Evolutionary conservation across 2,888 invertebrate genomes (phyloP).

Genomic region (Epinotia ramella): DNA sequence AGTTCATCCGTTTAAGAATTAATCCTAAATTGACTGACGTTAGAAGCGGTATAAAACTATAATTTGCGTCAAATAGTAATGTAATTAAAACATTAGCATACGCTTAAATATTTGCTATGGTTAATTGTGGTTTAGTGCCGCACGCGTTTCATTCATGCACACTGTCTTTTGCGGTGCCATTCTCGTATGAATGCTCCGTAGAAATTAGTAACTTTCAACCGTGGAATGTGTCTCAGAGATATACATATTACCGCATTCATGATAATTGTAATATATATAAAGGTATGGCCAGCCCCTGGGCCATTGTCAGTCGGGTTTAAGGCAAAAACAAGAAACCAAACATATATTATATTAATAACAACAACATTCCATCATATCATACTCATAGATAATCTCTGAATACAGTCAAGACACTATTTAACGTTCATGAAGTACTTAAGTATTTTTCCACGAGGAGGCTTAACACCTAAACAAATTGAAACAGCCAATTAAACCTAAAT

Average conservation of each 20-base stretch:
- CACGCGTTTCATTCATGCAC: constrained; percentile 18
- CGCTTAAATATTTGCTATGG: constrained; percentile 4
- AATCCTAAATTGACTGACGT: background rate
- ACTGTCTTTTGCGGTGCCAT: background rate
- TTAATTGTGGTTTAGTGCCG: background rate
- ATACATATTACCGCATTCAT: background rate
- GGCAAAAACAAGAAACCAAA: background rate
- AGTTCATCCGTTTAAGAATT: background rate
- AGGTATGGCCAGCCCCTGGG: background rate
- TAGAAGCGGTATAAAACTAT: background rate
- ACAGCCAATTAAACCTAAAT: background rate
- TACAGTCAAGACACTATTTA: no score
- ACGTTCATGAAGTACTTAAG: no score
- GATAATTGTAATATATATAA: background rate
- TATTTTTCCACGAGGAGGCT: background rate
- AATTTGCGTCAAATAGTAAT: constrained; percentile 8
- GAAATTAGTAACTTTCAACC: no score
- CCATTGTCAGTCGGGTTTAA: background rate
- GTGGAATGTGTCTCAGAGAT: background rate
- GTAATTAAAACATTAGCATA: constrained; percentile 15
- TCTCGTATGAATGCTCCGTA: no score
- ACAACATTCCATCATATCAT: no score
- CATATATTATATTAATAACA: no score
- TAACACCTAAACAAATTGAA: background rate
- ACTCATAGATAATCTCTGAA: no score